Base-by-base conservation (phyloP, 37 sponge, comb jelly and placozoan species). In the Agelas oroides region DNA sequence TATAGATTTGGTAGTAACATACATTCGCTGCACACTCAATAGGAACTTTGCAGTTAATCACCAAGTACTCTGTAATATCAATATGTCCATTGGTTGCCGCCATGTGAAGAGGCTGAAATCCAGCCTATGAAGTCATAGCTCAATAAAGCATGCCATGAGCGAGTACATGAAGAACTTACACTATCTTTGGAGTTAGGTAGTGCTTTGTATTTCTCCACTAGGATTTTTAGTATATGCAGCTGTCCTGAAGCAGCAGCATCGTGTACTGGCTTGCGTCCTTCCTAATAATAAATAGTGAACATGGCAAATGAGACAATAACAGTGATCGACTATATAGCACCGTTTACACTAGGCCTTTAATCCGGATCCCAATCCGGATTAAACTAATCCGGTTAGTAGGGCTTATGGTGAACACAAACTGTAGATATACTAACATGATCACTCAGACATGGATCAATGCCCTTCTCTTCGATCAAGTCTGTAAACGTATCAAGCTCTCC, bases 401-500 rank as follows among this genome's bases (percentile, higher is more conserved):
- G n/a, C n/a, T n/a, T n/a, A n/a, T n/a, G n/a, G n/a, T n/a, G n/a
- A n/a, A n/a, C n/a, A n/a, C n/a, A n/a, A n/a, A n/a, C n/a, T n/a
- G n/a, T n/a, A n/a, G n/a, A n/a, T n/a, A n/a, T n/a, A n/a, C n/a
- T n/a, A n/a, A n/a, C 80, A 36, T 31, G 23, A 33, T 79, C 55
- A 63, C 13, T 34, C 80, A 79, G 25, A 65, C 61, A 24, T 2
- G 80, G 80, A 37, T 79, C 68, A 12, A 40, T 38, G 6, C 38
- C 38, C 64, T 65, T 79, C 35, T 38, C 68, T 16, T 79, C 68
- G 23, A 79, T 79, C 53, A 79, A 1, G 33, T 79, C 80, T 35
- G 11, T 65, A 53, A 79, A 8, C 5, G 80, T 79, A 1, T 79
- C 80, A 1, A 79, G 28, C 12, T 79, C 80, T 23, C 80, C 80